Base-by-base conservation (phyloP, 2,113 vertebrate species). In the Erythrolamprus reginae region DNA sequence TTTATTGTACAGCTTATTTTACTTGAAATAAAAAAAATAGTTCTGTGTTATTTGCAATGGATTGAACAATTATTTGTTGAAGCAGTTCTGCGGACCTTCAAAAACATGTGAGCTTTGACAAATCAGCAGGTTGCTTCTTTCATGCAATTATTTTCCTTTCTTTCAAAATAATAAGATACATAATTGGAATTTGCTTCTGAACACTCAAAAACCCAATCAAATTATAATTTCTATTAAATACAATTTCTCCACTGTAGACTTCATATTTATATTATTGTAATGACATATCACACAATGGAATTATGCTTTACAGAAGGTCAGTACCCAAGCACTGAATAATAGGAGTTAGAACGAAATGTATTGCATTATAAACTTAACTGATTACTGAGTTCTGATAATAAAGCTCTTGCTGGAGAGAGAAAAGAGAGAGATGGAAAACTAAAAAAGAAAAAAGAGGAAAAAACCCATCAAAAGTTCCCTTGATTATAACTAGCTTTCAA, bases 151-250 rank as follows among this genome's bases (percentile, higher is more conserved):
- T 38, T 84, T 89, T 89, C 61, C 21, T 12, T 92, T 89, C 88
- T 38, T 90, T 55, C 8, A 91, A 48, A 92, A 88, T 87, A 93
- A 85, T 65, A 82, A 51, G 19, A 90, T 19, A 23, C 45, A 24
- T 61, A 92, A 89, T 48, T 91, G 38, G 23, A 2, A 48, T 70
- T 85, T 88, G 61, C 61, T 28, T 91, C 83, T 56, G 58, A 15
- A 48, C 1, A 89, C 56, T 87, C 88, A 90, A 88, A 3, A 5
- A 88, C 7, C 10, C 48, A 51, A 33, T 17, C 47, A 84, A 91
- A 70, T 83, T 7, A 4, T 90, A 21, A 84, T 90, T 91, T 92
- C 19, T 89, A 47, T 26, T 87, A 38, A 61, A n/a, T 85, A 17
- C 42, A 42, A 3, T 70, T 47, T 5, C 1, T n/a, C 86, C 70